Base-by-base conservation (phyloP, 1,140 invertebrate genomes). In the Pachypsylla venusta region DNA sequence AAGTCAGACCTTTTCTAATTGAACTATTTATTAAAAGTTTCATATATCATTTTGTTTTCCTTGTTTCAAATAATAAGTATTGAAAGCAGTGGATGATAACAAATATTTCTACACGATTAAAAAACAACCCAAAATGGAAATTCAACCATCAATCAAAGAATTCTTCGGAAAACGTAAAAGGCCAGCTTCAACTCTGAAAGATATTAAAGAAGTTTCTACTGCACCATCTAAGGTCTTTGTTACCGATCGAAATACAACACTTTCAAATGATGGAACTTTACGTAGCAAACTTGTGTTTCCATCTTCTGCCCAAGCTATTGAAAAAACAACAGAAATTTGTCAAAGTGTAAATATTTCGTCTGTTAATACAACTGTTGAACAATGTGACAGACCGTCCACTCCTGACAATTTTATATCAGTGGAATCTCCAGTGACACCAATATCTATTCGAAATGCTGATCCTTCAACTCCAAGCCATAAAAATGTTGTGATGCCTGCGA, bases 121-220 rank as follows among this genome's bases (percentile, higher is more conserved):
- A n/a, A n/a, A n/a, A n/a, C n/a, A n/a, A n/a, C 16, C n/a, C 22
- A n/a, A 10, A 7, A 48, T 48, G 42, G 42, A 48, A 48, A 22
- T 48, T n/a, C 42, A 48, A 48, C 42, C 42, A 5, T 5, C 42
- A n/a, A 48, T 48, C 42, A 48, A 48, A 48, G n/a, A 48, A 22
- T 48, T 48, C 22, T 48, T 48, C n/a, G 22, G 22, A 48, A 19
- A n/a, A 7, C 42, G 42, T n/a, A 48, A 48, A 19, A n/a, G 42
- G 5, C 42, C 42, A 7, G 42, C 22, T 5, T 48, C 42, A 10
- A 19, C 22, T 5, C 16, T 48, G n/a, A 48, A 48, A 22, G 22
- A 48, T 19, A n/a, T 7, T 48, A n/a, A 48, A 48, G 42, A 48
- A 10, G 4, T 48, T n/a, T 19, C 7, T 48, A 22, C 16, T 3